Evolutionary conservation across 2,113 vertebrate species (phyloP), one percentile per base, ranked within the genome.

Genomic region (Rhipidura dahli): DNA sequence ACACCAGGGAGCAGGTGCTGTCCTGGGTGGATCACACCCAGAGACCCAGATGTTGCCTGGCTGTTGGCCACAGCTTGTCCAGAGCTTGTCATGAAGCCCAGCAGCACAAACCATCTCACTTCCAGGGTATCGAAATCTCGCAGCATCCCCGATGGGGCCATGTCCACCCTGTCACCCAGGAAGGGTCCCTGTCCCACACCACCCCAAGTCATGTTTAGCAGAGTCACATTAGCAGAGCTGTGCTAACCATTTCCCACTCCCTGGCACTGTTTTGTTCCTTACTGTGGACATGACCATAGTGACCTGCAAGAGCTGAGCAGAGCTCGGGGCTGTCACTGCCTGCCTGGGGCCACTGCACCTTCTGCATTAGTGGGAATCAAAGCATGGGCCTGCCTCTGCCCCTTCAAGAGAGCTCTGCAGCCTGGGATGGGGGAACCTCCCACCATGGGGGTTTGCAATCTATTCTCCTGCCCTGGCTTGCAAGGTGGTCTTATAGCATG

Each of bases 71-170:
- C 17, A 20, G 30, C 33, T 75, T 66, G 22, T 20, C 44, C 16
- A 1, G 50, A 72, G 39, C 39, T 39, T 39, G 39, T 11, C 39
- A 39, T 56, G 78, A 87, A 57, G 42, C 56, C 0, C 0, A 78
- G 69, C 9, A 60, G 28, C 80, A 66, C 0, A 0, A 65, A 40
- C 10, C 8, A 2, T 14, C 7, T 15, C 18, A 49, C 7, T 45
- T 30, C 9, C 35, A 56, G 42, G 13, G n/a, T 35, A 44, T 47
- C 33, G 31, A 54, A 59, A 57, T 40, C 66, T 53, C 0, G 0
- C n/a, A 77, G 63, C 30, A 68, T 42, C 30, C 63, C 53, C 45
- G 26, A 10, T 7, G 14, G 20, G 39, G 27, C 63, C 33, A 5
- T 5, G 19, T 35, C 76, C 51, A 66, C 37, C 12, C 26, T 70